Evolutionary conservation across 2,888 invertebrate genomes (phyloP), one percentile per base, ranked within the genome.

Genomic region (Macropis europaea): DNA sequence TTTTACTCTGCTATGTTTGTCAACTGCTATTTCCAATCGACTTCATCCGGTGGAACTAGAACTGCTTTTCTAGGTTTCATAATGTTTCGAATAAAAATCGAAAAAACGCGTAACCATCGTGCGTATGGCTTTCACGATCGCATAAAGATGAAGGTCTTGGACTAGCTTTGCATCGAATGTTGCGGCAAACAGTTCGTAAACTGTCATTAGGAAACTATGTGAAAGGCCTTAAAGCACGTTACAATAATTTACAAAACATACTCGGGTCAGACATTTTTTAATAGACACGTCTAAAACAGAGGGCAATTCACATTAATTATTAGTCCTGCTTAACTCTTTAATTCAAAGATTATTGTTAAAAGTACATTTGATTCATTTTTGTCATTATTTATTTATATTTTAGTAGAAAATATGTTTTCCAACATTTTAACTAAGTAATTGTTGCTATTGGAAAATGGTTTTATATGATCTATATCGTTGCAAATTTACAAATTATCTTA

Each of bases 141-240:
- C 17, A 30, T 9, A n/a, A 30, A 24, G 34, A 40, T 15, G 26
- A 70, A 59, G 57, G 34, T 40, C 50, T 34, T 3, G 28, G 15
- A 40, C 30, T 56, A 22, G 22, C 19, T 38, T 24, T 30, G 4
- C 17, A 13, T 53, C 5, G 15, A 40, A 26, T 2, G 28, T 47
- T 54, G n/a, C 43, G 19, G 34, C 38, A 40, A 40, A 26, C 17
- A 48, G 7, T 40, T 1, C 5, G 4, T 6, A 13, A 11, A n/a
- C 34, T 3, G 11, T 38, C 36, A 63, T 63, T 63, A 48, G 9
- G 7, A 45, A 73, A 59, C 47, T 73, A 70, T 73, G 72, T 63
- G 63, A 59, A 70, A 63, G 53, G 47, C 42, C 9, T 22, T 2
- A 38, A 45, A 22, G 40, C 6, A 2, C 30, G 48, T 2, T n/a